Conservation (phyloP, 2,797 vertebrate species). For the Gallirallus australis region DNA sequence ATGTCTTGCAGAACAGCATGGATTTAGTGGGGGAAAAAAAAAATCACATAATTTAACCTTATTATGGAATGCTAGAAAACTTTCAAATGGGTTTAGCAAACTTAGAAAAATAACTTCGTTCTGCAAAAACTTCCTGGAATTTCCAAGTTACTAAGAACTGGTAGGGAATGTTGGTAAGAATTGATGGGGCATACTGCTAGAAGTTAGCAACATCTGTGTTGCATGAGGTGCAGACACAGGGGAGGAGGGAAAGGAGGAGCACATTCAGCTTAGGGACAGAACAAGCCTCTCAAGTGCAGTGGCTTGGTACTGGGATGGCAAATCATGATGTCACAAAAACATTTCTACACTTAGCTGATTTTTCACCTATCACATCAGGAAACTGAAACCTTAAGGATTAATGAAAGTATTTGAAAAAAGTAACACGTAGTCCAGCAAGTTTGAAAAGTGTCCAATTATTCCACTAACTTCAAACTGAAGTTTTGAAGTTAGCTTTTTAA, state of each 20-base stretch:
- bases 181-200: background rate
- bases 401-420: background rate
- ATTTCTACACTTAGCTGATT: background rate
- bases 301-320: too few relatives aligned
- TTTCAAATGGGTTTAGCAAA: background rate
- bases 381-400: background rate
- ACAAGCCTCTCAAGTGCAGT: background rate
- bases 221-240: background rate
- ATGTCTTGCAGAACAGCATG: background rate
- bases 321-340: background rate
- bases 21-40: rapidly evolving
- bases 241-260: background rate
- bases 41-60: background rate
- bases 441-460: background rate
- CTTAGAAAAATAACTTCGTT: background rate
- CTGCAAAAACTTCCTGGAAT: background rate
- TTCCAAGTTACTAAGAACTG: background rate
- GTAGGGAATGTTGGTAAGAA: background rate
- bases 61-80: background rate
- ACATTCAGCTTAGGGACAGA: rapidly evolving
- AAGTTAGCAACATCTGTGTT: background rate
- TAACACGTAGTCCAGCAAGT: background rate
- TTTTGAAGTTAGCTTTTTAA: background rate
- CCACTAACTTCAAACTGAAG: background rate
- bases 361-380: background rate